Evolutionary conservation across 2,888 invertebrate species (phyloP), one percentile per base, ranked within the genome.

Genomic region (Drosophila histrio): DNA sequence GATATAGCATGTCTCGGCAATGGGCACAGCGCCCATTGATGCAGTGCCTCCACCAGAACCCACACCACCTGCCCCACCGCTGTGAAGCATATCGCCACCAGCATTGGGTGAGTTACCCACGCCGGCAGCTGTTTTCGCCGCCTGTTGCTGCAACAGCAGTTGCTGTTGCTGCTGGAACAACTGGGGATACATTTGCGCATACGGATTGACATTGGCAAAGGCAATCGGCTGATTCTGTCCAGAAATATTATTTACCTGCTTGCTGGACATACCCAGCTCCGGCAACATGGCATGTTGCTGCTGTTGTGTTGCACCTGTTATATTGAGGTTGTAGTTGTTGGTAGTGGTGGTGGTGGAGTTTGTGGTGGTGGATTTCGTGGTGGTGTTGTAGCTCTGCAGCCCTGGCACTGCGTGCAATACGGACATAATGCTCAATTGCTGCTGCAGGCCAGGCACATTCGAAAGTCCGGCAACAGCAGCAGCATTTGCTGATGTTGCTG

Each of bases 1-100:
- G 2, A 97, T 94, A 89, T 96, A 96, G 67, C 81, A 90, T 4
- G 85, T 88, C 21, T 86, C 85, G 3, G 80, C 88, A 4, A 80
- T 47, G 4, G 66, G 41, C 17, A 41, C 11, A 17, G 24, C 36
- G 11, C 28, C 32, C 0, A n/a, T n/a, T n/a, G 54, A n/a, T 9
- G 59, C 11, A 6, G 2, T 3, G 19, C 32, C 32, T 32, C 32
- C 38, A 38, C 1, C 38, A 21, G 22, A 21, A 46, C 43, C 43
- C n/a, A 17, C 13, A 22, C 41, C 46, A 8, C 28, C 58, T 5
- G 38, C 15, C 2, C n/a, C 11, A 9, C 15, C 38, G 6, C 43
- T 49, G 0, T 19, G 7, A 11, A 15, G 6, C 11, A 6, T 6
- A 50, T 36, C 54, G n/a, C 46, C 54, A 9, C 9, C 13, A 2